Evolutionary conservation across 92 coral and sea anemone genomes (phyloP).

Genomic region (Porites lobata): DNA sequence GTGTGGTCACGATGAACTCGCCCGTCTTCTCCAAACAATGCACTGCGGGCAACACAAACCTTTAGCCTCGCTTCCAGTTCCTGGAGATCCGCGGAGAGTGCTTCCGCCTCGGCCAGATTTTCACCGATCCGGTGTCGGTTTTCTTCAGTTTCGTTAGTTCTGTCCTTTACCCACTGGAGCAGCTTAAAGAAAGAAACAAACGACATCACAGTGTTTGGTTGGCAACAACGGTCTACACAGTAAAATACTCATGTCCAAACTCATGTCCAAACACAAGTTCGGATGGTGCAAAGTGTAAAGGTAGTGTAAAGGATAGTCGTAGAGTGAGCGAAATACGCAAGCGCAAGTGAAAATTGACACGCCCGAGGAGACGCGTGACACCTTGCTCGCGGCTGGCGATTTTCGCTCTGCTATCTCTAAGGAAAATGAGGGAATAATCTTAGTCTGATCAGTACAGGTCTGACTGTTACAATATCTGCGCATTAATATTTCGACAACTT

Average conservation of each 20-base stretch:
- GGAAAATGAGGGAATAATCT: too few species aligned
- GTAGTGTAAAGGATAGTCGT: too few species aligned
- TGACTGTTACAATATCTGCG: too few species aligned
- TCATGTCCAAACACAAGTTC: background rate
- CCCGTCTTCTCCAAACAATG: background rate
- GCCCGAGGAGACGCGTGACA: too few species aligned
- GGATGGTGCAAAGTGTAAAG: too few species aligned
- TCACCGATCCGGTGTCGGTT: constrained; percentile 85
- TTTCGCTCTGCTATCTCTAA: too few species aligned
- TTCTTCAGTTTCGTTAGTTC: constrained; percentile 65
- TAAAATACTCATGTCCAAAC: background rate
- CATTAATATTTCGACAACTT: background rate
- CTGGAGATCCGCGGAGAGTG: constrained; percentile 69
- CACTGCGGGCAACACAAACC: constrained; percentile 65
- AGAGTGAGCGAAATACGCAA: too few species aligned
- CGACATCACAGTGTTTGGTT: background rate
- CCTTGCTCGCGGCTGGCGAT: too few species aligned
- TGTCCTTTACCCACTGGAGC: constrained; percentile 85
- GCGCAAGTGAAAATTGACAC: too few species aligned
- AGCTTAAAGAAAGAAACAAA: constrained; percentile 55
- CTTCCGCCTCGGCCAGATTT: constrained; percentile 78
- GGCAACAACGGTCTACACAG: background rate
- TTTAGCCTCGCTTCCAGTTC: constrained; percentile 81
- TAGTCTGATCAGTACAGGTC: too few species aligned
- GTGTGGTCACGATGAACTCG: too few species aligned